Conservation (phyloP, 1,140 invertebrate species). For the Drosophila mayri region DNA sequence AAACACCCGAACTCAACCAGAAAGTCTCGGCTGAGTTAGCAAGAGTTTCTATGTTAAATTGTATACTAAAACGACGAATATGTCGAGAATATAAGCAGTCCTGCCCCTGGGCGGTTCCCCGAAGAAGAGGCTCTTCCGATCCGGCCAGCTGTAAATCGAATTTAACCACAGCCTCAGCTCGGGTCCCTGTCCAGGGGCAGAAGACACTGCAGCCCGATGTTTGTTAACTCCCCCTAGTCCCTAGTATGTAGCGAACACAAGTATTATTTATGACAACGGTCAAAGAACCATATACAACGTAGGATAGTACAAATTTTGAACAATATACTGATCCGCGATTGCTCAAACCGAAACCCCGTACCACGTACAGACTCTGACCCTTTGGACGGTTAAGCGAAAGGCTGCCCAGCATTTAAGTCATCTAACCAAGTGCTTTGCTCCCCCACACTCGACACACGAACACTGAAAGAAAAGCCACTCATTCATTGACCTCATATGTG, state of each 20-base stretch:
- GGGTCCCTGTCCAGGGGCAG: not conserved
- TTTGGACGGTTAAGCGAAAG: conserved; percentile 52
- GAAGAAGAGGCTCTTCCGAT: not conserved
- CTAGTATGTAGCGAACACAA: conserved; percentile 49
- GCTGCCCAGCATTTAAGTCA: conserved; percentile 71
- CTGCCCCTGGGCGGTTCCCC: not conserved
- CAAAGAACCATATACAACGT: conserved; percentile 69
- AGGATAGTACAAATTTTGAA: conserved; percentile 80
- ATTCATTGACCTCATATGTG: conserved; percentile 50
- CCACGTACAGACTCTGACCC: conserved; percentile 16
- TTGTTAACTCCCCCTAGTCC: conserved; percentile 53
- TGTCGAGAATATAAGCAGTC: conserved; percentile 32
- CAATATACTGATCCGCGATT: conserved; percentile 68
- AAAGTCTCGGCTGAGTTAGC: conserved; percentile 73
- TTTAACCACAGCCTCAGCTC: not conserved
- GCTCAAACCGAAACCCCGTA: conserved; percentile 49
- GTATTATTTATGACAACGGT: conserved; percentile 75
- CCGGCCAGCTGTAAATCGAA: conserved; percentile 3
- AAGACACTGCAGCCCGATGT: conserved; percentile 26
- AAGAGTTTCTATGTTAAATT: conserved; percentile 82
- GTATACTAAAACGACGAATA: conserved; percentile 33
- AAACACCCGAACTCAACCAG: conserved; percentile 19
- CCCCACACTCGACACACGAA: conserved; percentile 20
- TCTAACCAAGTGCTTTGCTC: conserved; percentile 68
- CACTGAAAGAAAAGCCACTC: conserved; percentile 23